Evolutionary conservation across 2,113 vertebrate species (phyloP).

Genomic region (Machaerirhynchus nigripectus): DNA sequence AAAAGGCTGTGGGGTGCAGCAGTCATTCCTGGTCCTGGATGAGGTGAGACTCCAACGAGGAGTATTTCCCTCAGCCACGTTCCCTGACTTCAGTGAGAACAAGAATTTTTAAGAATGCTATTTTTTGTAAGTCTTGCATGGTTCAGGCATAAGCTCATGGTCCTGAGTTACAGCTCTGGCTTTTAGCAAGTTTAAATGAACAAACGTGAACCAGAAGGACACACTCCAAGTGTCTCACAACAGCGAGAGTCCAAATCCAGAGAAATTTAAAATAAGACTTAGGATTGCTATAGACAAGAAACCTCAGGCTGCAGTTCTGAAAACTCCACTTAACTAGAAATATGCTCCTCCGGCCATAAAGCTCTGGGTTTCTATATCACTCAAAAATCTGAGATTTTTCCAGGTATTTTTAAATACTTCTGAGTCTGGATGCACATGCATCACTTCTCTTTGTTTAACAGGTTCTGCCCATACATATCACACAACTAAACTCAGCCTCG

Average conservation of each 20-base stretch:
- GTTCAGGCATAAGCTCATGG: neutral
- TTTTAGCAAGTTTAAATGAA: neutral
- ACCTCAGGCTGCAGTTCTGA: neutral
- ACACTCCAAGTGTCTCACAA: neutral
- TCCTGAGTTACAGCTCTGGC: neutral
- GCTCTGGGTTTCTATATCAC: neutral
- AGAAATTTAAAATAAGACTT: neutral
- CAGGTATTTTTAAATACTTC: neutral
- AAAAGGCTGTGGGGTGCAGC: neutral
- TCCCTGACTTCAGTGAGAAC: neutral
- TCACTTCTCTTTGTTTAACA: neutral
- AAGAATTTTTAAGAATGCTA: neutral
- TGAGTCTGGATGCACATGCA: neutral
- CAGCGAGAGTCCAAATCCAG: rapidly evolving
- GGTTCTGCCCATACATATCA: neutral
- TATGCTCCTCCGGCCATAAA: neutral
- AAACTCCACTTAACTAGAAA: neutral
- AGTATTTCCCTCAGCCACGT: rapidly evolving
- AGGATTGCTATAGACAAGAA: neutral
- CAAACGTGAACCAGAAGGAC: neutral
- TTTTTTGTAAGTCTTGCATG: neutral
- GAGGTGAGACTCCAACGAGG: neutral
- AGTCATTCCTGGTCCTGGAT: neutral
- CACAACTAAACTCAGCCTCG: neutral
- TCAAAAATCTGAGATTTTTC: neutral